Conservation (phyloP, 2,888 invertebrate species). For the Chloroclysta siterata region DNA sequence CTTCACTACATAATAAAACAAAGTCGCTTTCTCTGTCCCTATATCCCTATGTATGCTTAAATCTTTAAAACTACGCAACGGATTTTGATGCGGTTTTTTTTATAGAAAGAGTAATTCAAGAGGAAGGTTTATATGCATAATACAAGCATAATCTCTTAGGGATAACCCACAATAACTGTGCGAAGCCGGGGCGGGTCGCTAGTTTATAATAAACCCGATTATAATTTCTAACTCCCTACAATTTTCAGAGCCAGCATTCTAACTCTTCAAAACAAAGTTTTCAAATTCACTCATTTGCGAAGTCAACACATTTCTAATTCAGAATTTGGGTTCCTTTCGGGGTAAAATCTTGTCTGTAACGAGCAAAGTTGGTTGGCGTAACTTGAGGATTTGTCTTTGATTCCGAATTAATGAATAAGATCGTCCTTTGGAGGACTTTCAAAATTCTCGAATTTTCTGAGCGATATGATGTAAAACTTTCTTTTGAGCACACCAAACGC, state of each 20-base stretch:
- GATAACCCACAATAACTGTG: too few species aligned
- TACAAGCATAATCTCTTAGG: too few species aligned
- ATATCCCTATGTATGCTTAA: too few species aligned
- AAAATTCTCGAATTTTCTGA: slow-evolving; percentile 11
- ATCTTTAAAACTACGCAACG: too few species aligned
- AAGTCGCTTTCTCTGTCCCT: too few species aligned
- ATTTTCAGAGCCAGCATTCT: background rate
- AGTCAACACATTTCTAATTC: slow-evolving; percentile 27
- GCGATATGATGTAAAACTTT: background rate
- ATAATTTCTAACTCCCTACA: background rate
- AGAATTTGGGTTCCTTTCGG: slow-evolving; percentile 20
- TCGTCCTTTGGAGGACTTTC: slow-evolving; percentile 22
- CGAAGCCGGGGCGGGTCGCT: too few species aligned
- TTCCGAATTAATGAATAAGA: slow-evolving; percentile 34
- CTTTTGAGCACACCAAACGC: too few species aligned
- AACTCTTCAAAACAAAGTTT: background rate
- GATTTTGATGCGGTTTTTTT: too few species aligned
- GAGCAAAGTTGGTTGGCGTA: slow-evolving; percentile 38
- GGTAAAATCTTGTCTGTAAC: slow-evolving; percentile 37
- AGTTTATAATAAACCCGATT: background rate
- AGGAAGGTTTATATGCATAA: too few species aligned
- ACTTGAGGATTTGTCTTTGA: slow-evolving; percentile 36
- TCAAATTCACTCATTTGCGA: slow-evolving; percentile 18
- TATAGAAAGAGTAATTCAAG: too few species aligned
- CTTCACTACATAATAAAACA: too few species aligned